Evolutionary conservation across 2,888 invertebrate species (phyloP).

Genomic region (Agrotis segetum): DNA sequence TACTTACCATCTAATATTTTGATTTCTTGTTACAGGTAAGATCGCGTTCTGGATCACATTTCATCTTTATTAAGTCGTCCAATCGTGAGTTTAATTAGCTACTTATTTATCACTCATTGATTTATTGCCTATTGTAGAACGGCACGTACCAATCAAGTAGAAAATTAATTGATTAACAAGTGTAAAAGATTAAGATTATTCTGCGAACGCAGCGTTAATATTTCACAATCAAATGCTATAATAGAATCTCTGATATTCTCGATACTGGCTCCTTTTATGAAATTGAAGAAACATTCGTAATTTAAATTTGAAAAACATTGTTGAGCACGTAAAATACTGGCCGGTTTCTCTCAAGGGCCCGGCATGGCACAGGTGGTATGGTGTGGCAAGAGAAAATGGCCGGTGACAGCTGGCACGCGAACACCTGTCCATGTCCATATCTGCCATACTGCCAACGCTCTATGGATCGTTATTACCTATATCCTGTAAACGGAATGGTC

Average conservation of each 20-base stretch:
- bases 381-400: slow-evolving; percentile 65
- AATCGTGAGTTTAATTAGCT: slow-evolving; percentile 54
- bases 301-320: slow-evolving; percentile 14
- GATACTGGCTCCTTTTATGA: slow-evolving; percentile 14
- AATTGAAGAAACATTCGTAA: slow-evolving; percentile 13
- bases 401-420: slow-evolving; percentile 79
- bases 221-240: slow-evolving; percentile 4
- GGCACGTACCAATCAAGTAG: slow-evolving; percentile 19
- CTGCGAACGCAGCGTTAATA: slow-evolving; percentile 8
- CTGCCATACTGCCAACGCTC: slow-evolving; percentile 66
- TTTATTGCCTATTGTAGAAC: slow-evolving; percentile 13
- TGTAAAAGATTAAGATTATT: slow-evolving; percentile 15
- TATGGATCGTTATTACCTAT: slow-evolving; percentile 56
- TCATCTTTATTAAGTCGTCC: slow-evolving; percentile 19
- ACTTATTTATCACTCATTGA: slow-evolving; percentile 29
- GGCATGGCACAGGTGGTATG: slow-evolving; percentile 66
- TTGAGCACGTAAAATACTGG: slow-evolving; percentile 36
- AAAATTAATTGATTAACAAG: slow-evolving; percentile 32
- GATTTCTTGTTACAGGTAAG: slow-evolving; percentile 61
- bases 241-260: slow-evolving; percentile 17
- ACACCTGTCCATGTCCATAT: slow-evolving; percentile 84
- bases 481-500: slow-evolving; percentile 48
- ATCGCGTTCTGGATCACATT: slow-evolving; percentile 35
- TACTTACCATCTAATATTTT: slow-evolving; percentile 22
- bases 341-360: slow-evolving; percentile 33